Evolutionary conservation across 1,140 invertebrate genomes (phyloP), one percentile per base, ranked within the genome.

Genomic region (Chymomyza costata): DNA sequence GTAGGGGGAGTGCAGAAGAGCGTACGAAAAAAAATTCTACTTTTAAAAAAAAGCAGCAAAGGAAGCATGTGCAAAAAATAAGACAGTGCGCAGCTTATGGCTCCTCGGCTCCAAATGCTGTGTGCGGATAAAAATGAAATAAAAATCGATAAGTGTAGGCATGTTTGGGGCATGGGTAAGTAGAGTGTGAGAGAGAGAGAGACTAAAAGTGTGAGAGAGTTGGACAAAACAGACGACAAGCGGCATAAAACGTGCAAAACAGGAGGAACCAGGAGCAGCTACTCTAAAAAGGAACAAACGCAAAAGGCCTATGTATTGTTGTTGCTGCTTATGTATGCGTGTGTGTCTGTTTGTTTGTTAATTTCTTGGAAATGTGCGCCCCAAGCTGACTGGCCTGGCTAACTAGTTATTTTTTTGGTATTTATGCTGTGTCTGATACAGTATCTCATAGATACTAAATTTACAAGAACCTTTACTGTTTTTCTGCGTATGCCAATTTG

Each of bases 121-220:
- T 43, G 45, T 65, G 53, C 62, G 62, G 71, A 78, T 78, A 80
- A 78, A 78, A 78, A 78, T 80, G 71, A 80, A 80, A 78, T 78
- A 78, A 78, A 78, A 78, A 78, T 78, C 71, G 71, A 78, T 78
- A 78, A 78, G 66, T 64, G 76, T 61, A 78, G 58, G 32, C 32
- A 34, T 34, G 6, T 34, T 10, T 34, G 21, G 3, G 8, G 3
- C 3, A 8, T 25, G 21, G 21, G 21, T 3, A 3, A 3, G 21
- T 8, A 25, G 3, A 5, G 21, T n/a, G n/a, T n/a, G n/a, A n/a
- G n/a, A n/a, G n/a, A n/a, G n/a, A n/a, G n/a, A n/a, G n/a, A n/a
- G n/a, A n/a, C n/a, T n/a, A n/a, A n/a, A n/a, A n/a, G n/a, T n/a
- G n/a, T n/a, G n/a, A n/a, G n/a, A n/a, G n/a, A n/a, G n/a, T n/a